These are phyloP conservation scores for Meteorus sp. DNA, from an alignment of 1,140 invertebrate genomes.

Conservation along the genomic window DNA sequence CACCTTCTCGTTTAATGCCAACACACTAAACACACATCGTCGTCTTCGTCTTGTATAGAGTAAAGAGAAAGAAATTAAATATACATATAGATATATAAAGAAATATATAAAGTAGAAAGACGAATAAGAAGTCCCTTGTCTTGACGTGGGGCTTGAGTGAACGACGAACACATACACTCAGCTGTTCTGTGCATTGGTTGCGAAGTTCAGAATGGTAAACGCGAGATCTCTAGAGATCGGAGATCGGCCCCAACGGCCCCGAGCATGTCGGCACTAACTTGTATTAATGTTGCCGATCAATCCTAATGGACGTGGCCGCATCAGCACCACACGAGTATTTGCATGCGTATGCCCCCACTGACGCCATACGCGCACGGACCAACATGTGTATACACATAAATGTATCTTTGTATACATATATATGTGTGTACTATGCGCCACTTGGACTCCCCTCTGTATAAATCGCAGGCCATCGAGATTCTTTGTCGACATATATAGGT, in stretches of 20 bases:
- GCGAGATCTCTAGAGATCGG: conserved; percentile 31
- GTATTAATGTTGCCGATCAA: conserved; percentile 58
- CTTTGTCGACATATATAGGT: conserved; percentile 5
- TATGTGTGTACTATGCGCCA: conserved; percentile 17
- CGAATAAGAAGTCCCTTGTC: conserved; percentile 3
- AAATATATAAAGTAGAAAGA: no score
- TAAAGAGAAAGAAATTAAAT: not conserved
- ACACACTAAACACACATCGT: not conserved
- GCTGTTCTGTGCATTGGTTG: conserved; percentile 9
- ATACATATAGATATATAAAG: not conserved
- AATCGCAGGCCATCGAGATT: conserved; percentile 48
- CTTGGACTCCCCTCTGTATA: conserved; percentile 32
- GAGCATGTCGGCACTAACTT: conserved; percentile 56
- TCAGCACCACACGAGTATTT: conserved; percentile 49
- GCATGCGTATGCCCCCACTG: conserved; percentile 41
- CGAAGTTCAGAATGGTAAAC: conserved; percentile 16
- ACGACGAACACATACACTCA: no score
- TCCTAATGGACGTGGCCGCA: conserved; percentile 54
- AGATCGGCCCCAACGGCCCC: conserved; percentile 33
- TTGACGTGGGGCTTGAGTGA: not conserved
- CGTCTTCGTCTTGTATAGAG: no score
- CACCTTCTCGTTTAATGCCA: not conserved
- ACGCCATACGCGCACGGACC: not conserved
- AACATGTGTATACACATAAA: not conserved
- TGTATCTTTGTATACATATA: conserved; percentile 9